A percentile compares a stretch with the other conserved stretches of the same genome.
These are phyloP conservation scores for Halichoeres trimaculatus DNA, from an alignment of 2,113 vertebrate species.

Conservation along the genomic window DNA sequence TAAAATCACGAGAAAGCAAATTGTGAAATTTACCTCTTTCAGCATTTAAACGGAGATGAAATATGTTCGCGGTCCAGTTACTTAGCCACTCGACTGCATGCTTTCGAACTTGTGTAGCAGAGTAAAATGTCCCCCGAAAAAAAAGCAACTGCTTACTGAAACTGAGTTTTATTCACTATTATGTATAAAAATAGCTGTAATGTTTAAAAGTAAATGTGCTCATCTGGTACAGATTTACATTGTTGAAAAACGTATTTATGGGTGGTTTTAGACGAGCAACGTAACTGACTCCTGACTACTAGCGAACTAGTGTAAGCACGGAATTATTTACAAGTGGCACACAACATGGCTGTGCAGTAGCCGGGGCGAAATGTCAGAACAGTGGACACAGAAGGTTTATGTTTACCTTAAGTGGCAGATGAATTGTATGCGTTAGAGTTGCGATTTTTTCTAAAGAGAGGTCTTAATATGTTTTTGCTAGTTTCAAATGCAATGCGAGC, in stretches of 20 bases:
- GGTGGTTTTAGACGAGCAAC: not conserved
- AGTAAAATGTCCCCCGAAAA: constrained; percentile 35
- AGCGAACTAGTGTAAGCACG: constrained; percentile 8
- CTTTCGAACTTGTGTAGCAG: constrained; percentile 1
- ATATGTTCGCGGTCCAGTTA: not conserved
- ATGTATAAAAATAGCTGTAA: accelerated
- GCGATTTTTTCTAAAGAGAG: too few species aligned
- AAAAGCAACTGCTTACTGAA: not conserved
- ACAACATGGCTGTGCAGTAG: not conserved
- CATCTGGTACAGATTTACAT: accelerated
- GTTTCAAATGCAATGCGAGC: not conserved
- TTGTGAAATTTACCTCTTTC: constrained; percentile 41
- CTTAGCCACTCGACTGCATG: not conserved
- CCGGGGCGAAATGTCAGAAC: not conserved
- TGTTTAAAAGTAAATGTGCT: accelerated
- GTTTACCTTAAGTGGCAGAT: accelerated
- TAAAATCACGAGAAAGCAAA: accelerated
- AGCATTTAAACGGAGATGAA: constrained; percentile 1
- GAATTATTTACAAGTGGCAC: constrained; percentile 63
- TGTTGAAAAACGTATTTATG: accelerated
- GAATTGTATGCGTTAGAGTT: accelerated
- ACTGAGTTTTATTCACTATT: not conserved
- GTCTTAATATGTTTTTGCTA: not conserved
- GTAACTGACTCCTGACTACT: not conserved
- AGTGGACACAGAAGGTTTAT: not conserved